Base-by-base conservation (phyloP, 2,797 vertebrate species). In the Tapirus indicus region DNA sequence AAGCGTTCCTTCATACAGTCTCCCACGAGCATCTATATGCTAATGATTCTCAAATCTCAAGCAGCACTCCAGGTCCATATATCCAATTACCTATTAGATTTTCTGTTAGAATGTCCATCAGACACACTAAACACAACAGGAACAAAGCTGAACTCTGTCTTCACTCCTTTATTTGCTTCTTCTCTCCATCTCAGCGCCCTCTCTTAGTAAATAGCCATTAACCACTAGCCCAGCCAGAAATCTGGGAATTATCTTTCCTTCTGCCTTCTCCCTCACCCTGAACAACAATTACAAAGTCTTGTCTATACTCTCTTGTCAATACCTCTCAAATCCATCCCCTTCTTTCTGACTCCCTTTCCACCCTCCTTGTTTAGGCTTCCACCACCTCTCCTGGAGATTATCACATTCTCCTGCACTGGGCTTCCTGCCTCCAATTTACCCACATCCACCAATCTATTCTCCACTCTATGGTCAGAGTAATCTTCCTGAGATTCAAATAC, bases 401-500 rank as follows among this genome's bases (percentile, higher is more conserved):
- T 25, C 14, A 38, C 5, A 93, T 41, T 21, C 10, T 95, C n/a
- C 74, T 66, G 0, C 20, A 21, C 10, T 41, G 21, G 69, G 10
- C 60, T 49, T 49, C 52, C 72, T 83, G 27, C 17, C 35, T 72
- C 62, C 25, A 56, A 32, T 2, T 47, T 75, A 29, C 23, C 47
- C 44, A 85, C 5, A 54, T n/a, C 35, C 32, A 88, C 29, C 66
- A 87, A 56, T 77, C 10, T 44, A 49, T 47, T 86, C 35, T 88
- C 68, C 27, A 52, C 11, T 74, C 9, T 44, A 49, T 41, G 29
- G 38, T 60, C n/a, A 83, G 83, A 83, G 60, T 80, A 21, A 18
- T 72, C 2, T 83, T 94, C 69, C 69, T 62, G 54, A 91, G 74
- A 92, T 84, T 86, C 62, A 88, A 21, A 84, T 80, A 52, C 32